Evolutionary conservation across 1,140 invertebrate species (phyloP).

Genomic region (Caenorhabditis remanei): DNA sequence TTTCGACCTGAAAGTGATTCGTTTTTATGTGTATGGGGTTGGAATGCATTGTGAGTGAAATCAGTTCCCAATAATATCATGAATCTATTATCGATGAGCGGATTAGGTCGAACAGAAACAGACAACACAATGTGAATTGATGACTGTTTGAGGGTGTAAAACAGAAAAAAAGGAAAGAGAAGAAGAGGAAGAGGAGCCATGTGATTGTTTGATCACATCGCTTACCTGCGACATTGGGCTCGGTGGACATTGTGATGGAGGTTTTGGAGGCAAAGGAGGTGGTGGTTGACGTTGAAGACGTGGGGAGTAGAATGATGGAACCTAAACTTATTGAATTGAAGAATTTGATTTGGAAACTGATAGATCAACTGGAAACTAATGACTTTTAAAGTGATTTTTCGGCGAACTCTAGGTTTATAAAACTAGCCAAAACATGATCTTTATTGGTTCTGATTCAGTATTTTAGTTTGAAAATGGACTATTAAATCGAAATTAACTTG

Average conservation of each 20-base stretch:
- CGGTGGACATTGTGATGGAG: constrained; percentile 42
- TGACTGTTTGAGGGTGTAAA: constrained; percentile 14
- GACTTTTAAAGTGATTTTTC: too few relatives aligned
- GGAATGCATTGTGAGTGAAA: background rate
- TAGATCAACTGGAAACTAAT: too few relatives aligned
- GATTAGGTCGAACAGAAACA: constrained; percentile 40
- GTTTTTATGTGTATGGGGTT: background rate
- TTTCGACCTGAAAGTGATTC: constrained; percentile 63
- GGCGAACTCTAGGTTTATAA: too few relatives aligned
- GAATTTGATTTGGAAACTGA: background rate
- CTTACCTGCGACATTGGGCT: constrained; percentile 62
- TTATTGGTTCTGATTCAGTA: too few relatives aligned
- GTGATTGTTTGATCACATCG: constrained; percentile 19
- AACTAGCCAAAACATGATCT: too few relatives aligned
- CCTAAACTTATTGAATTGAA: constrained; percentile 24
- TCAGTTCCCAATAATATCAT: background rate
- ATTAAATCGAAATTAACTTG: too few relatives aligned
- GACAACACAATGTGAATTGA: constrained; percentile 26
- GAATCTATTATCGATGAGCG: constrained; percentile 43
- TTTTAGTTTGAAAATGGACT: too few relatives aligned
- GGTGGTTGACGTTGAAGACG: constrained; percentile 64
- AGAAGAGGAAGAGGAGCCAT: background rate
- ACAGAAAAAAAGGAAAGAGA: background rate
- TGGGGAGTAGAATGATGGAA: constrained; percentile 69
- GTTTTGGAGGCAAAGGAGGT: constrained; percentile 60